Evolutionary conservation across 2,888 invertebrate species (phyloP).

Genomic region (Griposia aprilina): DNA sequence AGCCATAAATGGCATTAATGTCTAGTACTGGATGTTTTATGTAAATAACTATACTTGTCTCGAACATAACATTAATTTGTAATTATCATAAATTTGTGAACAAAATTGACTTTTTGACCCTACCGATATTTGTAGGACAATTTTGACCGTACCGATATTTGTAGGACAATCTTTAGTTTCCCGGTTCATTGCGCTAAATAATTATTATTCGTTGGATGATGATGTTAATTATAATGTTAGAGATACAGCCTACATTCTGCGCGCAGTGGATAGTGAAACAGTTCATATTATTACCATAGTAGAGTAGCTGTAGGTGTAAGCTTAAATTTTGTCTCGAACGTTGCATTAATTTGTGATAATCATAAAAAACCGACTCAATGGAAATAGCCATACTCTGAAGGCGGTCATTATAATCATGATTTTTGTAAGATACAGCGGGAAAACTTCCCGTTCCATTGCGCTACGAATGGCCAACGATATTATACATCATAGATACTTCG

Average conservation of each 20-base stretch:
- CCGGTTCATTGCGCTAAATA: slow-evolving; percentile 8
- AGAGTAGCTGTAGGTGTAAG: not conserved
- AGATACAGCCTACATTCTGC: not conserved
- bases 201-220: not conserved
- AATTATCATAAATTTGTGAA: slow-evolving; percentile 20
- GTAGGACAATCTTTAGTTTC: not conserved
- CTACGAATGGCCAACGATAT: not conserved
- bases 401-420: slow-evolving; percentile 12
- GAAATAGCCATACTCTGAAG: too few relatives aligned
- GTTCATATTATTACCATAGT: not conserved
- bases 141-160: not conserved
- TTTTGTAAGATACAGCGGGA: not conserved
- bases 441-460: slow-evolving; percentile 2
- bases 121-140: not conserved
- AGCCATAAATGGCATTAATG: not conserved
- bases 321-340: not conserved
- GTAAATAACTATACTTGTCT: not conserved
- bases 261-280: slow-evolving; percentile 1
- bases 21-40: not conserved
- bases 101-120: not conserved
- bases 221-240: not conserved
- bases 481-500: not conserved
- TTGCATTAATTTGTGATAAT: slow-evolving; percentile 26
- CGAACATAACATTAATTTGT: slow-evolving; percentile 1
- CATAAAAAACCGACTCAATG: too few relatives aligned